Percentiles rank a stretch among this genome's conserved stretches.
These are phyloP conservation scores for Poecile atricapillus DNA, from an alignment of 2,113 vertebrate genomes.

Conservation along the genomic window DNA sequence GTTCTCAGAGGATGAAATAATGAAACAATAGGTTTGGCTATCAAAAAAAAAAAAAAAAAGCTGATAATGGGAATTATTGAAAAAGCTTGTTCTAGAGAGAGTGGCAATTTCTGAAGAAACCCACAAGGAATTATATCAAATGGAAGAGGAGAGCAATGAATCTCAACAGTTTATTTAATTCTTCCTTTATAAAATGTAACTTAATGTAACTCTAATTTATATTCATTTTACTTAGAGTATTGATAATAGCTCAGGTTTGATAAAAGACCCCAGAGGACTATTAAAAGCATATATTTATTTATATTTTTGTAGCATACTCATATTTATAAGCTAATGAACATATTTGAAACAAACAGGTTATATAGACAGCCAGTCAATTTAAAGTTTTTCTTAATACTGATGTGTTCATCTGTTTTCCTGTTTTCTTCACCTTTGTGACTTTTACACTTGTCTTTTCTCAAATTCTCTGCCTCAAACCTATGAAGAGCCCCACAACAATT, in stretches of 20 bases:
- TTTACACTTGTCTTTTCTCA: neutral
- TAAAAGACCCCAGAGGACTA: neutral
- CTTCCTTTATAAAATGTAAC: neutral
- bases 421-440: neutral
- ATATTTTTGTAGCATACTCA: neutral
- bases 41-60: neutral
- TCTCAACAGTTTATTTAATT: neutral
- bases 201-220: too few species aligned
- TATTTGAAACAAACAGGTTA: neutral
- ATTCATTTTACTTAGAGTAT: neutral
- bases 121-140: neutral
- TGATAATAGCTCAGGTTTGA: neutral
- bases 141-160: neutral
- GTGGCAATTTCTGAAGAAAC: neutral
- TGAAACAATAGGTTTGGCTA: neutral
- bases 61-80: neutral
- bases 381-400: neutral
- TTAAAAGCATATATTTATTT: neutral
- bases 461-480: neutral
- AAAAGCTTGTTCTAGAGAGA: neutral
- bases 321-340: neutral
- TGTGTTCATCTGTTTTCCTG: neutral
- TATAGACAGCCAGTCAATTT: neutral
- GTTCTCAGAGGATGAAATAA: neutral
- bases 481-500: neutral